phyloP scores from a whole-genome alignment of 2,797 vertebrate species.

The Sebastes cheni region DNA sequence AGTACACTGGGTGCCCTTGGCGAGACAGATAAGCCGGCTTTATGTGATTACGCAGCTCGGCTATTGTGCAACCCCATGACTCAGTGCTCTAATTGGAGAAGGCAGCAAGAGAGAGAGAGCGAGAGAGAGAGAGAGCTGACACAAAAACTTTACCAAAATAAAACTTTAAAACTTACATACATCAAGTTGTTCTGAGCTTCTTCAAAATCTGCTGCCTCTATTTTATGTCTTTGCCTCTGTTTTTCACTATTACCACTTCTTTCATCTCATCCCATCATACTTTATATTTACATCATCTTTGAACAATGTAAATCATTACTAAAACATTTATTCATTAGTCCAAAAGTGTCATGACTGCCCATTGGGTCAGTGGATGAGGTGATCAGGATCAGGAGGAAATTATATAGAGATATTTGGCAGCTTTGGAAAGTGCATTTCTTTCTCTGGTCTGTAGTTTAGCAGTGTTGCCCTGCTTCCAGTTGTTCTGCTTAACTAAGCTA shows the following conservation, averaged over 20 bases:
- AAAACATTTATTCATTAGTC: background rate
- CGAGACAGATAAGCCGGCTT: slow-evolving; percentile 77
- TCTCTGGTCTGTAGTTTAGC: background rate
- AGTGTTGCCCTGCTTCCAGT: background rate
- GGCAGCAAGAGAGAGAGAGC: background rate
- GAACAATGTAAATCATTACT: background rate
- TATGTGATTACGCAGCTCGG: slow-evolving; percentile 71
- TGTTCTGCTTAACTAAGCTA: background rate
- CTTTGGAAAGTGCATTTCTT: background rate
- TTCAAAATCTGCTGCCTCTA: background rate
- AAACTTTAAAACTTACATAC: background rate
- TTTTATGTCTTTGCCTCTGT: background rate
- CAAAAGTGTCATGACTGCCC: background rate
- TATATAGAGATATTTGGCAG: background rate
- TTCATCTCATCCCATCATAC: background rate
- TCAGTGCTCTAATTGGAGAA: slow-evolving; percentile 64
- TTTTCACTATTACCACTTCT: background rate
- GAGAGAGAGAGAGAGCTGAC: background rate
- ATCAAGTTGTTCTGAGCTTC: background rate
- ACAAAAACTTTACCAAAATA: background rate
- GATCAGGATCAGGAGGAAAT: background rate
- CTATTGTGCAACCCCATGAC: slow-evolving; percentile 79
- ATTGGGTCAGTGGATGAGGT: background rate
- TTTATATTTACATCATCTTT: background rate
- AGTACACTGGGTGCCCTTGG: slow-evolving; percentile 82